Evolutionary conservation across 1,140 invertebrate genomes (phyloP), one percentile per base, ranked within the genome.

Genomic region (Drosophila gunungcola): DNA sequence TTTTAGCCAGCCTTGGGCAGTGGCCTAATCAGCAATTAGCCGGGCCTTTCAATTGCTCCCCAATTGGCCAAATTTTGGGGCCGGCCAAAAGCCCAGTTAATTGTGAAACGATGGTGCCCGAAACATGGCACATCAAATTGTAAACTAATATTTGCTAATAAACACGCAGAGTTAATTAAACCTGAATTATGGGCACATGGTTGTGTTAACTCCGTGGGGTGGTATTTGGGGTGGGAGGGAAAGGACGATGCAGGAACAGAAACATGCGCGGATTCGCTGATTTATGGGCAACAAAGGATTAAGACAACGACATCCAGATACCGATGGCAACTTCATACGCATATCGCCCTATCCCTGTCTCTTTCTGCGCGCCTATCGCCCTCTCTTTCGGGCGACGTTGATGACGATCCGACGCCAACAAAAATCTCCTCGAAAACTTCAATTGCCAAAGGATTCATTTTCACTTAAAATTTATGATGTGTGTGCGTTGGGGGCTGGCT

Each of bases 131-230:
- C 53, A 80, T 88, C 79, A 83, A 86, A 79, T 90, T 90, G 86
- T 90, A 83, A 90, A 90, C 86, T 90, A 90, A 90, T 90, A 90
- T 90, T 82, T 86, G 80, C 81, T 86, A 90, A 90, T 90, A 90
- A 90, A 86, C 82, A 79, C 79, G 70, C 36, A 51, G 70, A 86
- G 86, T 90, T 90, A 90, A 90, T 90, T 90, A 90, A 90, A 88
- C 79, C 73, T 90, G 86, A 90, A 88, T 86, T 90, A 90, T 90
- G 86, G 69, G 58, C 78, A 61, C 78, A 81, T 60, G 77, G 46
- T 58, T 65, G 29, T 79, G 61, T 65, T 63, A 62, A 62, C 39
- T 27, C 12, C 29, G 57, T 42, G 16, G 38, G 61, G 25, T 46
- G 61, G 42, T 38, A 34, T 13, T 27, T 11, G 13, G n/a, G 43